Base-by-base conservation (phyloP, 2,797 vertebrate genomes). In the Arctocebus calabarensis region DNA sequence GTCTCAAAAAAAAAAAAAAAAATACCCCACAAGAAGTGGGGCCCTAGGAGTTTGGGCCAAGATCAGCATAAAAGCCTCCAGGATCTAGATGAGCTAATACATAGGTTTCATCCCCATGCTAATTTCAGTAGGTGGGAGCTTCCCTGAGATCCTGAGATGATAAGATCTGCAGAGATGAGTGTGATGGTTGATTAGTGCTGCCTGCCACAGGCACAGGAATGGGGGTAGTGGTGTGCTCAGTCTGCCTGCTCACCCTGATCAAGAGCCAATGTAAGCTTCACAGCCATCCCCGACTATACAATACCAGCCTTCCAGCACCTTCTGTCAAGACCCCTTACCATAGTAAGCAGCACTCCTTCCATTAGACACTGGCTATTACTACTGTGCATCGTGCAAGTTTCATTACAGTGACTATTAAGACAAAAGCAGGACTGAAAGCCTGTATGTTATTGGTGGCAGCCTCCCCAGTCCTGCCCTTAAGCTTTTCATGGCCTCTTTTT, bases 381-480 rank as follows among this genome's bases (percentile, higher is more conserved):
- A 97, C 94, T 66, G 87, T 87, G 87, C 97, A 97, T 94, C 94
- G 92, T 97, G 95, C 92, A 95, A 97, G 96, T 97, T 97, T 96
- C 94, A 91, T 98, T 94, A 96, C 95, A 91, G 97, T 90, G 96
- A 97, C 97, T 97, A 97, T 97, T 97, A 97, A 97, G 96, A 97
- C 95, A 97, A 97, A 93, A 92, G 95, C 97, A 97, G 96, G 94
- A 98, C 96, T 97, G 96, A 98, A 97, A 97, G 97, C 94, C 95
- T 90, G 90, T 61, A 68, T 95, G 97, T 97, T 97, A 95, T 70
- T 96, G 88, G 96, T 96, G 95, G 97, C 97, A 97, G 87, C 91
- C 90, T 97, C 94, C 96, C 95, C 89, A 97, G 97, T 97, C 85
- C 92, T 83, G 95, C 66, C 95, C 96, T 96, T 94, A 32, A 37